Base-by-base conservation (phyloP, 2,888 invertebrate species). In the Conomelus anceps region DNA sequence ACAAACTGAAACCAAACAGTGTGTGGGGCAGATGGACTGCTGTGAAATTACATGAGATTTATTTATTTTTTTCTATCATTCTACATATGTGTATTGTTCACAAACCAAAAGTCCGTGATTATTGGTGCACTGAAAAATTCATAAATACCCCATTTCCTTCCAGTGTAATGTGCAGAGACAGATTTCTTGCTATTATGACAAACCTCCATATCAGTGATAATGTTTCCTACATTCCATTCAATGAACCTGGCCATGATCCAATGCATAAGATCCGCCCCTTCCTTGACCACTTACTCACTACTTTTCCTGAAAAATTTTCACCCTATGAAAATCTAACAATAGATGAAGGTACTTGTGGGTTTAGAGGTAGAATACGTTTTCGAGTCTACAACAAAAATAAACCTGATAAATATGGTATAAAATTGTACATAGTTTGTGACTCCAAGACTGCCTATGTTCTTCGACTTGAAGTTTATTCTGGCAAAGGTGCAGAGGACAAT, bases 341-440 rank as follows among this genome's bases (percentile, higher is more conserved):
- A 6, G 85, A 89, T 89, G 89, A 89, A 85, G 89, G 89, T 22
- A 89, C 86, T 24, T 89, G 89, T 89, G 89, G 89, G 22, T 89
- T 89, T 87, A 63, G 87, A 86, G 89, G 89, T 22, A 86, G 87
- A 22, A 85, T 89, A 23, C 22, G 63, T 22, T 89, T 89, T 63
- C 17, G 87, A 41, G 86, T 89, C 20, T 87, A 87, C 29, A 88
- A 29, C 13, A 88, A 26, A 63, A 88, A 88, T 23, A 88, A 88
- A 22, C 88, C 88, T 22, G 89, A 89, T 89, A 86, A 87, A 22
- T 89, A 89, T 23, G 89, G 87, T 13, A 89, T 86, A 17, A 89
- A 89, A 86, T 84, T 87, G 24, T 89, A 87, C 24, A 84, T 89
- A 84, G 63, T 87, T 22, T 87, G 24, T 84, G 89, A 89, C 84